Evolutionary conservation across 1,140 invertebrate species (phyloP), one percentile per base, ranked within the genome.

Genomic region (Heliothis subflexa): DNA sequence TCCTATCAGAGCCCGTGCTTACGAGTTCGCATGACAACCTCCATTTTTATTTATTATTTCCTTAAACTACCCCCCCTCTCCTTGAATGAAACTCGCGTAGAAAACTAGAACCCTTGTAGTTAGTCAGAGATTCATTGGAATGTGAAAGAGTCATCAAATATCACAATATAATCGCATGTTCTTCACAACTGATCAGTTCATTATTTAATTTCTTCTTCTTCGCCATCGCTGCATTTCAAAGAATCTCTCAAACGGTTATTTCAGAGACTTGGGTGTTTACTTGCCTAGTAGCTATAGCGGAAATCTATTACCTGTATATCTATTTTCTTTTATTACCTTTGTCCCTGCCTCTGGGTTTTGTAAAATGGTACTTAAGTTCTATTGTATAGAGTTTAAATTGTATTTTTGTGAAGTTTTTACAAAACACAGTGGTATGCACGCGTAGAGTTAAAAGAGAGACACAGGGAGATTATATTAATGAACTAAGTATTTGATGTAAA

Each of bases 221-320:
- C 55, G 45, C 57, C 50, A 74, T 81, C 52, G 64, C 64, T 50
- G 16, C 86, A 86, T 91, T 93, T 91, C 93, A 93, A 93, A 85
- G 91, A 93, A 91, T 94, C 93, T 93, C 92, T 87, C 80, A 81
- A 80, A 83, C 80, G 54, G 57, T 75, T 78, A 72, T 82, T 50
- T 76, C 40, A 59, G 18, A 82, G 85, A 89, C 83, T 86, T 93
- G 82, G 86, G 86, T 94, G 91, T 93, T 86, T 89, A 94, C 93
- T 94, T 94, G 93, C 93, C 86, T 91, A 94, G 93, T 94, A 94
- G 93, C 93, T 94, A 94, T 94, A 92, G 93, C 93, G 93, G 84
- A 64, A 88, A 93, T 86, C 85, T 89, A 62, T 79, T 86, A 91
- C 89, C 90, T 90, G 82, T 89, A 72, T 59, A 84, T 87, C 86